Conservation (phyloP, 2,888 invertebrate genomes). For the Amphimallon solstitiale region DNA sequence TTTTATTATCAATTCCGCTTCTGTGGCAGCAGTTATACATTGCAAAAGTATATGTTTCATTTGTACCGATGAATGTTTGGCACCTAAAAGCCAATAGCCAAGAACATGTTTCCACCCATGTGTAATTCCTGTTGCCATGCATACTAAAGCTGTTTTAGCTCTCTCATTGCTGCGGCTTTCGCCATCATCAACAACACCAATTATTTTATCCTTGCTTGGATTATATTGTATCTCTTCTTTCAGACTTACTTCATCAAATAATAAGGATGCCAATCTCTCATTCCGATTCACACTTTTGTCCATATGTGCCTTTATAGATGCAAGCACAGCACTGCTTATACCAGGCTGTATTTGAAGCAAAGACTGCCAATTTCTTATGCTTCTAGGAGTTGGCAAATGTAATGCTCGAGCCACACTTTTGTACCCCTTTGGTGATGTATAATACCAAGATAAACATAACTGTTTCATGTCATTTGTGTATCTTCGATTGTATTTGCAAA, state of each 20-base stretch:
- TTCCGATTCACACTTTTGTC: not conserved
- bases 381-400: constrained; percentile 32
- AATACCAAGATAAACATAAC: constrained; percentile 32
- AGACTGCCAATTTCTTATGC: constrained; percentile 32
- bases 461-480: constrained; percentile 31
- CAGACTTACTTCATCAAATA: constrained; percentile 36
- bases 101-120: constrained; percentile 35
- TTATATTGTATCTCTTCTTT: constrained; percentile 26
- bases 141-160: constrained; percentile 34
- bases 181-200: constrained; percentile 19
- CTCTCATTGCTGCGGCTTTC: constrained; percentile 33
- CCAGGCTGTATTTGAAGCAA: constrained; percentile 20
- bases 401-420: constrained; percentile 16
- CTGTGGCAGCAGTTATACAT: constrained; percentile 16
- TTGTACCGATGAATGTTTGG: constrained; percentile 1
- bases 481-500: constrained; percentile 22
- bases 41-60: constrained; percentile 30
- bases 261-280: constrained; percentile 16
- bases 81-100: constrained; percentile 32
- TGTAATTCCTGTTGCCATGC: constrained; percentile 30
- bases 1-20: constrained; percentile 33
- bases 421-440: constrained; percentile 34
- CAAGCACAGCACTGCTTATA: constrained; percentile 12
- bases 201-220: constrained; percentile 27
- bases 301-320: constrained; percentile 25